Evolutionary conservation across 2,113 vertebrate species (phyloP).

Genomic region (Alligator mississippiensis): DNA sequence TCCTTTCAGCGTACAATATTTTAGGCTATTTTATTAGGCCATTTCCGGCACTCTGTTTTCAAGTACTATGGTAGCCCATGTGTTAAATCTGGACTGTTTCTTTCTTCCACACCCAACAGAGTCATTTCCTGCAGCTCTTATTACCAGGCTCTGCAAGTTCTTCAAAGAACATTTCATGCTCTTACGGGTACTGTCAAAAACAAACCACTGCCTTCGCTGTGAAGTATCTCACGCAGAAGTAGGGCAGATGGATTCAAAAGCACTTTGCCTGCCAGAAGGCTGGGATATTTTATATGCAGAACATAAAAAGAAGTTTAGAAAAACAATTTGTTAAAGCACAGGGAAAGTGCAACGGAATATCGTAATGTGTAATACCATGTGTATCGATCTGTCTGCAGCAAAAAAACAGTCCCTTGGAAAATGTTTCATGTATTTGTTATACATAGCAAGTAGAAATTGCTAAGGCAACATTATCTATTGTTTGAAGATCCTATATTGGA

Average conservation of each 20-base stretch:
- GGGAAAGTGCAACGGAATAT: neutral
- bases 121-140: conserved; percentile 78
- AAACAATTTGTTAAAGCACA: neutral
- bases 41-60: conserved; percentile 63
- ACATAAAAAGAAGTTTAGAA: neutral
- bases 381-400: neutral
- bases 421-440: neutral
- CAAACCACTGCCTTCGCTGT: conserved; percentile 18
- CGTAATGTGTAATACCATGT: fast-evolving
- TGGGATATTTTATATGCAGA: neutral
- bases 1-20: neutral
- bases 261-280: conserved; percentile 27
- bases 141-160: conserved; percentile 46
- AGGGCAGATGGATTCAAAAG: neutral
- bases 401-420: neutral
- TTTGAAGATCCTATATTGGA: neutral
- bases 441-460: neutral
- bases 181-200: conserved; percentile 49
- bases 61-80: conserved; percentile 47
- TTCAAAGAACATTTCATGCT: conserved; percentile 65
- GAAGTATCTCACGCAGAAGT: neutral
- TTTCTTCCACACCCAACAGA: conserved; percentile 68
- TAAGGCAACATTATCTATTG: neutral
- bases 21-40: conserved; percentile 13
- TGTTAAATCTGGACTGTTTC: conserved; percentile 68